Evolutionary conservation across 2,888 invertebrate species (phyloP).

Genomic region (Callimorpha dominula): DNA sequence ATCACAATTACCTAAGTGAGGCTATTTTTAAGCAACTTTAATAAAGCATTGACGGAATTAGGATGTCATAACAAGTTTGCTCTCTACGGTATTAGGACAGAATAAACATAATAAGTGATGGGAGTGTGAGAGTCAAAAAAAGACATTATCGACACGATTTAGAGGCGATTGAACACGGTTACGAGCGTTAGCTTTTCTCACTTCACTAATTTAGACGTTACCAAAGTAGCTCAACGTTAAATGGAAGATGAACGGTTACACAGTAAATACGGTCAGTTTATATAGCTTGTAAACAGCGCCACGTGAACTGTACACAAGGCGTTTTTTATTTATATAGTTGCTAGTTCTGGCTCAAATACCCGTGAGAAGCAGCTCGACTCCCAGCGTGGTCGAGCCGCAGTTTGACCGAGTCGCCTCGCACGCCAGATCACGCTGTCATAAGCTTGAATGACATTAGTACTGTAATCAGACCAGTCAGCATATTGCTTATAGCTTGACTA

Average conservation of each 20-base stretch:
- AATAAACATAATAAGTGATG: constrained; percentile 79
- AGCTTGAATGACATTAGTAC: constrained; percentile 78
- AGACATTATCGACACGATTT: constrained; percentile 83
- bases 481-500: constrained; percentile 65
- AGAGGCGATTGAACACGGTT: constrained; percentile 79
- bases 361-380: constrained; percentile 79
- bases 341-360: constrained; percentile 81
- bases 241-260: constrained; percentile 81
- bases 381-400: constrained; percentile 53
- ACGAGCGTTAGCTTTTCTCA: constrained; percentile 85
- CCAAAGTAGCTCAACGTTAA: constrained; percentile 84
- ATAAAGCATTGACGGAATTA: constrained; percentile 72
- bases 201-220: constrained; percentile 85
- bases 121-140: constrained; percentile 72
- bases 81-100: constrained; percentile 69
- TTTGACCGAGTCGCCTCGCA: constrained; percentile 40
- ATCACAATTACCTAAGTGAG: constrained; percentile 58
- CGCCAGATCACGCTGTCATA: constrained; percentile 57
- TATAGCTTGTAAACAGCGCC: constrained; percentile 81
- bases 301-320: constrained; percentile 86
- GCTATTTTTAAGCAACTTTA: constrained; percentile 68
- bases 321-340: constrained; percentile 82
- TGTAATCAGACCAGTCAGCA: constrained; percentile 67
- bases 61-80: constrained; percentile 76
- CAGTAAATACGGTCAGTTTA: constrained; percentile 83